Base-by-base conservation (phyloP, 1,140 invertebrate genomes). In the Papilio helenus region DNA sequence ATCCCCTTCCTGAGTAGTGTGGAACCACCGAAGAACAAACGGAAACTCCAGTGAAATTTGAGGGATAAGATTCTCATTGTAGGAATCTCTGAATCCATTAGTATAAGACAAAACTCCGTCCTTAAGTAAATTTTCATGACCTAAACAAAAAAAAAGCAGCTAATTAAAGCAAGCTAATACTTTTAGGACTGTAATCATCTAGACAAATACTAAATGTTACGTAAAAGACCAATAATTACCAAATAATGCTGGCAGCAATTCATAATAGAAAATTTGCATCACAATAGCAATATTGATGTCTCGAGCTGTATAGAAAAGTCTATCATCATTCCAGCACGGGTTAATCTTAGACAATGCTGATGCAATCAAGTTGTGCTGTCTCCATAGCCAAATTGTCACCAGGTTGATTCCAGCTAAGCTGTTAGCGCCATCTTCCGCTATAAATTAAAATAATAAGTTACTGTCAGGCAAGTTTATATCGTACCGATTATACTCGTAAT, bases 321-420 rank as follows among this genome's bases (percentile, higher is more conserved):
- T 94, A 71, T 97, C 96, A 82, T 97, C 96, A 80, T 95, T 89
- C 96, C 96, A 97, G 79, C 96, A 95, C 0, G 96, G 96, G 85
- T 97, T 97, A 1, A 97, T 78, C 2, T 90, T 79, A 1, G 88
- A 83, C 12, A 98, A 88, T 23, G 92, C 88, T 0, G 91, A 89
- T 0, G 96, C 96, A 5, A 97, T 90, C 10, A 95, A 88, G 88
- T 97, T 97, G 90, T 97, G 97, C 79, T 97, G 95, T 80, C 97
- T 93, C 86, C 97, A 94, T 58, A 96, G 94, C 87, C 88, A 90
- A 9, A 92, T 86, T 0, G 79, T 29, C n/a, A 86, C 82, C 2
- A 91, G 14, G 46, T 88, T 89, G 10, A 81, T 49, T 42, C 86
- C 86, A 18, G 87, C 71, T 18, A 89, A 83, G 49, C 84, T 85